A percentile compares a stretch with the other conserved stretches of the same genome.
These are phyloP conservation scores for Dendrolimus punctatus DNA, from an alignment of 1,140 invertebrate genomes.

Conservation along the genomic window DNA sequence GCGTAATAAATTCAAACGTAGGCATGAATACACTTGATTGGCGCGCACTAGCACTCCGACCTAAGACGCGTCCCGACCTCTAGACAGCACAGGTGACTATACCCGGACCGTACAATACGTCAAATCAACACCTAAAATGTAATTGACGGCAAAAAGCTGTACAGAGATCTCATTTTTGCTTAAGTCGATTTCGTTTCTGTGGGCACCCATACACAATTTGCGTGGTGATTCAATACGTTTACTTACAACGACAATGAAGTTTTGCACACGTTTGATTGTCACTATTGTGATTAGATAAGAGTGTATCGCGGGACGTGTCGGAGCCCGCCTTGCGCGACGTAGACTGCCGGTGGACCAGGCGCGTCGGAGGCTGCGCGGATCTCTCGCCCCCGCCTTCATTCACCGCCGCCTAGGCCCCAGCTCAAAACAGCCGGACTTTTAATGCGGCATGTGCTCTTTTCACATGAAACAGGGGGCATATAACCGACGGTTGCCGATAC, in stretches of 20 bases:
- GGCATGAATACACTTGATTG: slow-evolving; percentile 33
- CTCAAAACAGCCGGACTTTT: slow-evolving; percentile 53
- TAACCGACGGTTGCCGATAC: slow-evolving; percentile 20
- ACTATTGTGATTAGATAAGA: slow-evolving; percentile 42
- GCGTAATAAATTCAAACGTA: not conserved
- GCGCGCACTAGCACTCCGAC: slow-evolving; percentile 28
- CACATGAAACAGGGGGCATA: slow-evolving; percentile 33
- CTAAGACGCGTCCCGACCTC: slow-evolving; percentile 35
- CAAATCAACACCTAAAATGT: slow-evolving; percentile 21
- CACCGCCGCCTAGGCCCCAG: slow-evolving; percentile 50
- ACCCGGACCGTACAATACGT: slow-evolving; percentile 15
- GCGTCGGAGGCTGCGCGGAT: slow-evolving; percentile 57
- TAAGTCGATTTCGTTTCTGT: slow-evolving; percentile 28
- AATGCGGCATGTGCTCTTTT: slow-evolving; percentile 61
- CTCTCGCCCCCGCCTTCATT: slow-evolving; percentile 60
- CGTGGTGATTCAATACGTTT: slow-evolving; percentile 11
- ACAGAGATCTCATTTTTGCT: slow-evolving; percentile 26
- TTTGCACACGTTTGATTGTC: slow-evolving; percentile 44
- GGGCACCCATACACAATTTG: slow-evolving; percentile 3
- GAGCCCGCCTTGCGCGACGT: slow-evolving; percentile 45
- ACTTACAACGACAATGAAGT: slow-evolving; percentile 47
- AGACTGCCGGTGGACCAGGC: slow-evolving; percentile 46
- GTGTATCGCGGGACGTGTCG: slow-evolving; percentile 35
- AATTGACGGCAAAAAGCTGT: slow-evolving; percentile 34
- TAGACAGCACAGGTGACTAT: slow-evolving; percentile 46